A percentile compares a stretch with the other conserved stretches of the same genome.
Evolutionary conservation across 2,888 invertebrate species (phyloP).

Genomic region (Nomada fucata): DNA sequence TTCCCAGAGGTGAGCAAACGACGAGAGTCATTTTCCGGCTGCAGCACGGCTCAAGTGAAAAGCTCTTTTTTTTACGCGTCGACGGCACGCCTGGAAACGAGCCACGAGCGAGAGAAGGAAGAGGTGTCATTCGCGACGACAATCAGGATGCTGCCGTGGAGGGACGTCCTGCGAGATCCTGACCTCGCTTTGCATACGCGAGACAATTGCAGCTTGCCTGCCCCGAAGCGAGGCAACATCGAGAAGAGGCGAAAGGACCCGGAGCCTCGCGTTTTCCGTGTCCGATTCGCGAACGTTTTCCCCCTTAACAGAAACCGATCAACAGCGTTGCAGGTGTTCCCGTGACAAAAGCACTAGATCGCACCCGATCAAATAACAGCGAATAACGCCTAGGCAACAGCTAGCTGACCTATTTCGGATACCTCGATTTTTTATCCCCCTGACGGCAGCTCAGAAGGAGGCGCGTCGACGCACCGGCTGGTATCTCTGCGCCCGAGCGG

Average conservation of each 20-base stretch:
- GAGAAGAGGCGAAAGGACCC: neutral
- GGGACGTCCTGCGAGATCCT: neutral
- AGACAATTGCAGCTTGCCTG: constrained; percentile 2
- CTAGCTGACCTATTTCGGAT: neutral
- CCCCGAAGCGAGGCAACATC: neutral
- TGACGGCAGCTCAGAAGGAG: neutral
- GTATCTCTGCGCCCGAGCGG: neutral
- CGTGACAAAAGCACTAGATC: too few species aligned
- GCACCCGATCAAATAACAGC: too few species aligned
- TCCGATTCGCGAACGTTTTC: neutral
- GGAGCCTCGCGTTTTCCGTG: neutral
- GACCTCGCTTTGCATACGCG: constrained; percentile 5
- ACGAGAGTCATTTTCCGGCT: constrained; percentile 22
- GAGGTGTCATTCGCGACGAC: neutral
- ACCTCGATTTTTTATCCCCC: too few species aligned
- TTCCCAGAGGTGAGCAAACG: constrained; percentile 29
- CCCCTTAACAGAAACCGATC: neutral
- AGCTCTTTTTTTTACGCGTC: constrained; percentile 10
- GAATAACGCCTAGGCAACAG: neutral
- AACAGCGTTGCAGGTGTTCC: neutral
- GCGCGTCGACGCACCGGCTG: neutral
- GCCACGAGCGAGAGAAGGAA: neutral
- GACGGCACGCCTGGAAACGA: neutral
- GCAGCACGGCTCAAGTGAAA: constrained; percentile 18
- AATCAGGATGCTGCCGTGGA: neutral